These are phyloP conservation scores for Apostichopus leukothele DNA, from an alignment of 53 echinoderm and acorn worm species.

Conservation along the genomic window DNA sequence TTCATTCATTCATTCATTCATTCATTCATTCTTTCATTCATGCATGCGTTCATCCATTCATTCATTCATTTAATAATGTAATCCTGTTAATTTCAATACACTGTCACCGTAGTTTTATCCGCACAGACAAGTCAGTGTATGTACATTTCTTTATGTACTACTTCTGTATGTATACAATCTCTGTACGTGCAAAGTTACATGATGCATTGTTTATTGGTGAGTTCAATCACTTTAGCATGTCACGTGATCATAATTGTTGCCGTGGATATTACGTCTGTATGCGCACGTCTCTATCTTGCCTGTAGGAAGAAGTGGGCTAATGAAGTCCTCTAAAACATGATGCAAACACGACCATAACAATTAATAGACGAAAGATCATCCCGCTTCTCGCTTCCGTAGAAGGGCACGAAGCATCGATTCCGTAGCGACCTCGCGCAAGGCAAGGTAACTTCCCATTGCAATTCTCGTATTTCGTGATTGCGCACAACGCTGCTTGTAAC, in stretches of 20 bases:
- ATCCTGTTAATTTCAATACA: too few relatives aligned
- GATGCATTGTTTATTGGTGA: too few relatives aligned
- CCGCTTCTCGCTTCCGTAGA: neutral
- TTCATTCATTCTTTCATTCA: too few relatives aligned
- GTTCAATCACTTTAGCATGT: neutral
- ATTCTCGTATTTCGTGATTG: slow-evolving; percentile 9
- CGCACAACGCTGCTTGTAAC: slow-evolving; percentile 27
- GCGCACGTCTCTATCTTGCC: neutral
- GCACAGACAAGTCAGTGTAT: too few relatives aligned
- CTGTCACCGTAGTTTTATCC: too few relatives aligned
- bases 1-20: too few relatives aligned
- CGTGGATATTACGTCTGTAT: neutral
- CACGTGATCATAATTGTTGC: neutral
- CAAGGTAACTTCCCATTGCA: slow-evolving; percentile 11
- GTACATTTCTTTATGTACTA: too few relatives aligned
- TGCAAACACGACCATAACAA: slow-evolving; percentile 30
- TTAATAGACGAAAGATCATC: slow-evolving; percentile 20
- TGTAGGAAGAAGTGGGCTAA: neutral
- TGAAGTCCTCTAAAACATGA: slow-evolving; percentile 24
- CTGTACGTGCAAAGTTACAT: too few relatives aligned
- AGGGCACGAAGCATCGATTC: slow-evolving; percentile 17
- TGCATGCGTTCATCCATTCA: too few relatives aligned
- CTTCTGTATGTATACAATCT: too few relatives aligned
- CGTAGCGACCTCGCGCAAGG: slow-evolving; percentile 25
- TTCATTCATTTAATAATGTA: too few relatives aligned